Percentiles rank a stretch among this genome's conserved stretches.
Conservation (phyloP, 1,140 invertebrate genomes). For the Mya arenaria region DNA sequence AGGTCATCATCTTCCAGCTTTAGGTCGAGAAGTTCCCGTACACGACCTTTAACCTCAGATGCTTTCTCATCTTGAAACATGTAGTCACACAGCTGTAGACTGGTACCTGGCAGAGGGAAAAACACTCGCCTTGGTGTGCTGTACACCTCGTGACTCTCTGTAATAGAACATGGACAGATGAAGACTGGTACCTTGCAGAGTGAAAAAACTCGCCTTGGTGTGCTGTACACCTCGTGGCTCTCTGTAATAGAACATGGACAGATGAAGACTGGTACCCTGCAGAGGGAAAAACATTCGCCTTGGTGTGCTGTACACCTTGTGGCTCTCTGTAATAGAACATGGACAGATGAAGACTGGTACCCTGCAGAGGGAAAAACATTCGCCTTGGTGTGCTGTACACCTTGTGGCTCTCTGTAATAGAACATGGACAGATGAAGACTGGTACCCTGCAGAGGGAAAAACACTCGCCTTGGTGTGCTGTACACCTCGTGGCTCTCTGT, state of each 20-base stretch:
- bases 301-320: conserved; percentile 90
- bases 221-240: too few species aligned
- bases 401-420: too few species aligned
- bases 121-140: conserved; percentile 91
- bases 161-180: conserved; percentile 7
- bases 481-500: conserved; percentile 84
- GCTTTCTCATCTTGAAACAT: conserved; percentile 91
- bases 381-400: too few species aligned
- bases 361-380: too few species aligned
- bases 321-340: conserved; percentile 37
- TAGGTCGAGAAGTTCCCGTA: conserved; percentile 88
- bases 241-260: conserved; percentile 43
- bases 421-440: too few species aligned
- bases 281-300: conserved; percentile 88
- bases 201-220: too few species aligned
- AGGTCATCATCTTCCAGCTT: conserved; percentile 80
- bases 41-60: conserved; percentile 87
- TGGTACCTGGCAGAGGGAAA: conserved; percentile 85
- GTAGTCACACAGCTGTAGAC: conserved; percentile 90
- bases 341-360: too few species aligned
- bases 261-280: too few species aligned
- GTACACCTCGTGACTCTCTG: conserved; percentile 84
- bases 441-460: conserved; percentile 86
- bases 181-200: too few species aligned
- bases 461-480: conserved; percentile 89